Conservation (phyloP, 1,140 invertebrate genomes). For the Drosophila sp. region DNA sequence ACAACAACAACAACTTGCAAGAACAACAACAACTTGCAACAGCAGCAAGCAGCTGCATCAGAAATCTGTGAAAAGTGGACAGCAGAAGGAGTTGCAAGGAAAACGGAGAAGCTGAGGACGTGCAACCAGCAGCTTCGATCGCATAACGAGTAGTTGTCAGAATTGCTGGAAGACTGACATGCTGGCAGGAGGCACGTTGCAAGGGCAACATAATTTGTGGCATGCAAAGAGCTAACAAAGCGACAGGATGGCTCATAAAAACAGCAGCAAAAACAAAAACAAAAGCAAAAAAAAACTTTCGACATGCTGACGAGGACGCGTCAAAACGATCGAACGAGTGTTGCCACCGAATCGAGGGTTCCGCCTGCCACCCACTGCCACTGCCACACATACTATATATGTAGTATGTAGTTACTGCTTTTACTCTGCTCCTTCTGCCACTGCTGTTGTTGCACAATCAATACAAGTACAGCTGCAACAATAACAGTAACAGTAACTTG, state of each 20-base stretch:
- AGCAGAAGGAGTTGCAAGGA: not conserved
- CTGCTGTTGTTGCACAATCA: conserved; percentile 43
- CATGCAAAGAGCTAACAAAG: conserved; percentile 81
- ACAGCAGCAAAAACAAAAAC: conserved; percentile 9
- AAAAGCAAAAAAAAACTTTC: conserved; percentile 51
- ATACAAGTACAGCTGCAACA: conserved; percentile 39
- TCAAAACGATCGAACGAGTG: conserved; percentile 76
- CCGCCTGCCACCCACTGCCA: conserved; percentile 14
- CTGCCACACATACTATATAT: not conserved
- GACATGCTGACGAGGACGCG: conserved; percentile 77
- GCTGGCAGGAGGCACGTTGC: conserved; percentile 7
- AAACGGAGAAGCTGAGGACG: not conserved
- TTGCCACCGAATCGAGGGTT: conserved; percentile 40
- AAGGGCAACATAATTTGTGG: conserved; percentile 71
- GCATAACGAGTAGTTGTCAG: conserved; percentile 39
- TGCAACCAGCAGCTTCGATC: conserved; percentile 45
- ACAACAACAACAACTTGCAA: conserved; percentile 42
- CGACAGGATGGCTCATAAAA: conserved; percentile 55
- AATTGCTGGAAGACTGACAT: conserved; percentile 28
- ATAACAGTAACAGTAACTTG: conserved; percentile 57
- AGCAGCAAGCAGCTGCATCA: conserved; percentile 38
- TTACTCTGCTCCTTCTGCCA: not conserved
- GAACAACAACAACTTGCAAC: not conserved
- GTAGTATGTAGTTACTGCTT: too few relatives aligned
- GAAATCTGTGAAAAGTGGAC: conserved; percentile 23